Evolutionary conservation across 2,888 invertebrate genomes (phyloP), one percentile per base, ranked within the genome.

Genomic region (Scaptomyza reducta): DNA sequence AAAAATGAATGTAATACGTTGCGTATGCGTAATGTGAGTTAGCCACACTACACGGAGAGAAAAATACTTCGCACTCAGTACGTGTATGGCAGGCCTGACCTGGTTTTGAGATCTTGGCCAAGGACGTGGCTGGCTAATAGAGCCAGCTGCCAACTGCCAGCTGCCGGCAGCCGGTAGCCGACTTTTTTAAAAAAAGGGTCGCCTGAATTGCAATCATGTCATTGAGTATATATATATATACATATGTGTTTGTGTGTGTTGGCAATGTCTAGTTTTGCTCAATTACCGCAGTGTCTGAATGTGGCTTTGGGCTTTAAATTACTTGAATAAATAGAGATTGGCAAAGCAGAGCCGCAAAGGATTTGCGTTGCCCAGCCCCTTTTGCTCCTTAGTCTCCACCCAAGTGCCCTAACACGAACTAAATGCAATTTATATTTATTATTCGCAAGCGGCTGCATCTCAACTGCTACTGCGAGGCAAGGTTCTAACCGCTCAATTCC

Each of bases 381-480:
- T 11, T n/a, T 6, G 14, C 2, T 1, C 2, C 16, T 40, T 3
- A 40, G 40, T 16, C 16, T 16, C 31, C 25, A 10, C 40, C 42
- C 42, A 13, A 11, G 18, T 14, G 14, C 27, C 11, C 16, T 27
- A 29, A 27, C 7, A 27, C 14, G 22, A 33, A 22, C 42, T 25
- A 31, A 60, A 61, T 66, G 74, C 79, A 79, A 81, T 81, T 82
- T 80, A 64, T 71, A 67, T 74, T 67, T 61, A 66, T 82, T 79
- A 69, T 63, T 46, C 57, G 29, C 10, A 57, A 57, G 56, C 33
- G 40, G 25, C 33, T 59, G 59, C 40, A 62, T 45, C 47, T 44
- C n/a, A 9, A n/a, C 44, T 40, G 35, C 41, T 38, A 5, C 22
- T 22, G 22, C 22, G 16, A n/a, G 22, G 9, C 27, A 16, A 31